Conservation (phyloP, 2,797 vertebrate genomes). For the Pseudochirops cupreus region DNA sequence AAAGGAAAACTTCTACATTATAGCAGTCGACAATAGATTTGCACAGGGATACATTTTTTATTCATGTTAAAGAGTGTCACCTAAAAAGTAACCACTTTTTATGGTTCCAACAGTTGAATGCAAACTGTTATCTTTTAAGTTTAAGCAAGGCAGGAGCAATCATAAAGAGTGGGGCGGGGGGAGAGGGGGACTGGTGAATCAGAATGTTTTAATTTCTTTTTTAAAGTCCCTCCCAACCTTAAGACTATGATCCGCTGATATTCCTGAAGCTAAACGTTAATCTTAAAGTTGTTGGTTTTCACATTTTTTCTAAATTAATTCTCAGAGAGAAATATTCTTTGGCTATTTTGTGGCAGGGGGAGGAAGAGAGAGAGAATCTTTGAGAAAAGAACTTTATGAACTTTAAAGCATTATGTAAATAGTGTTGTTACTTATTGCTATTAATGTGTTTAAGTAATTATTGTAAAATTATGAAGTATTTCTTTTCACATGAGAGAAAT, state of each 20-base stretch:
- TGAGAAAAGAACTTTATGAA: neutral
- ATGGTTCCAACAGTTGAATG: neutral
- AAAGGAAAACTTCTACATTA: slow-evolving; percentile 36
- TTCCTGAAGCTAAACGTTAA: neutral
- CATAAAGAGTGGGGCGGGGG: slow-evolving; percentile 6
- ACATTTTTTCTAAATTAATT: slow-evolving; percentile 41
- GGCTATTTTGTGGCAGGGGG: neutral
- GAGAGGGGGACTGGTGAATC: slow-evolving; percentile 43
- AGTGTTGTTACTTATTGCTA: neutral
- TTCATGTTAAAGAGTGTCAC: neutral
- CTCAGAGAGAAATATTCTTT: slow-evolving; percentile 42
- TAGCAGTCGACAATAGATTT: slow-evolving; percentile 38
- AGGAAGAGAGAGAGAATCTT: neutral
- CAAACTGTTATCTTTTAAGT: neutral
- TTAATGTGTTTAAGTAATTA: slow-evolving; percentile 40
- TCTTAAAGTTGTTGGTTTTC: slow-evolving; percentile 56
- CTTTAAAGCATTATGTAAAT: neutral
- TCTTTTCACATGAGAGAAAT: slow-evolving; percentile 43
- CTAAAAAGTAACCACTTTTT: neutral
- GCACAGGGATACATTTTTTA: neutral
- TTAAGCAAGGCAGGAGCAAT: slow-evolving; percentile 53
- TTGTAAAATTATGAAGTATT: slow-evolving; percentile 31
- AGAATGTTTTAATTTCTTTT: slow-evolving; percentile 62
- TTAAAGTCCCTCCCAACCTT: neutral
- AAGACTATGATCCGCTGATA: neutral